phyloP scores from a whole-genome alignment of 2,888 invertebrate genomes.

The Brachypterus glaber region DNA sequence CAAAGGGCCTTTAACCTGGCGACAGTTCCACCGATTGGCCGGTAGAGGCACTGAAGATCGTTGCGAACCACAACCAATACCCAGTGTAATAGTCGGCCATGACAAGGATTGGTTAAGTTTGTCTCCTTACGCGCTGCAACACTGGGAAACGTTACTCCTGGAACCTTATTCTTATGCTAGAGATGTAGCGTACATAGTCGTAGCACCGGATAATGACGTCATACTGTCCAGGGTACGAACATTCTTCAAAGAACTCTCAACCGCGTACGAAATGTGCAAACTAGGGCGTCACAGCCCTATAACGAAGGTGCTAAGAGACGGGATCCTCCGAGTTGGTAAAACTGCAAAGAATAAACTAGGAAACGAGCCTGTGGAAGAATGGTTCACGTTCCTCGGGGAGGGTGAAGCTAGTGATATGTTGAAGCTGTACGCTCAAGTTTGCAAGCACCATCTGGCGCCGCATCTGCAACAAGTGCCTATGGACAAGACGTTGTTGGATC shows the following conservation, averaged over 20 bases:
- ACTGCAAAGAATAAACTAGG: conserved; percentile 52
- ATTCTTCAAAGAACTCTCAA: conserved; percentile 88
- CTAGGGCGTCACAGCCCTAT: conserved; percentile 91
- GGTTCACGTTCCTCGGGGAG: conserved; percentile 78
- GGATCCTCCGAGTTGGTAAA: conserved; percentile 75
- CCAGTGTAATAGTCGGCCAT: conserved; percentile 85
- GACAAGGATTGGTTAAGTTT: conserved; percentile 92
- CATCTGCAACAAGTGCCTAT: conserved; percentile 64
- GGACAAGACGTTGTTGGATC: conserved; percentile 64
- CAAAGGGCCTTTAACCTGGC: conserved; percentile 95
- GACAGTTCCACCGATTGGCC: conserved; percentile 92
- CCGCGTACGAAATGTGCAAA: conserved; percentile 89
- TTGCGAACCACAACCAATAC: conserved; percentile 95
- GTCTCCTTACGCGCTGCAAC: conserved; percentile 87
- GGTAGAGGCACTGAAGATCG: conserved; percentile 91
- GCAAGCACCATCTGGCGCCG: conserved; percentile 66
- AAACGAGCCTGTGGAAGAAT: conserved; percentile 67
- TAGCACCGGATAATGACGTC: conserved; percentile 86
- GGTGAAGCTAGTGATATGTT: conserved; percentile 74
- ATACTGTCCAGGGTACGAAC: conserved; percentile 66
- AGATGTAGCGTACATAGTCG: conserved; percentile 89
- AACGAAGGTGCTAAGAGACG: conserved; percentile 72
- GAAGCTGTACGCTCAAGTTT: conserved; percentile 75
- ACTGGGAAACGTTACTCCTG: conserved; percentile 94
- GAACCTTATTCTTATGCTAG: conserved; percentile 94